Conservation (phyloP, 2,113 vertebrate genomes). For the Chloropsis hardwickii region DNA sequence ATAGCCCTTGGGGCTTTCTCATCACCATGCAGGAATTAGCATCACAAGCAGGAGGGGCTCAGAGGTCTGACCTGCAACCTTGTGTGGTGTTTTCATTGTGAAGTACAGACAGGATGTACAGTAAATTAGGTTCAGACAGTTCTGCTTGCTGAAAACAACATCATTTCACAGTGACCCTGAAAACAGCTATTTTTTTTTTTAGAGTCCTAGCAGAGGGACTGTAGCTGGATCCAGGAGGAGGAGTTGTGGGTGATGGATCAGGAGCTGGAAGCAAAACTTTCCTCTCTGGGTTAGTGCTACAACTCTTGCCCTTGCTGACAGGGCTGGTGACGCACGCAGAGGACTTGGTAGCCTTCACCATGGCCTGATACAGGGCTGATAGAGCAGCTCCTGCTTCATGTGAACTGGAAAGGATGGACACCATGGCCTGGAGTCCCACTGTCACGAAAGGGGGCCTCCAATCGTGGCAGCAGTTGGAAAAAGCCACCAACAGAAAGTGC, state of each 20-base stretch:
- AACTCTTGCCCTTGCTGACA: neutral
- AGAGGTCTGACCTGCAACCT: neutral
- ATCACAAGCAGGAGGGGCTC: neutral
- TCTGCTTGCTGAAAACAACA: slow-evolving; percentile 18
- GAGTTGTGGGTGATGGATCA: neutral
- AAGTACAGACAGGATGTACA: neutral
- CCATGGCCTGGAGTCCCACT: neutral
- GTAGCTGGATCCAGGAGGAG: neutral
- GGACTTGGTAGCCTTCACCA: neutral
- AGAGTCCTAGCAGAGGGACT: neutral
- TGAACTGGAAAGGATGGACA: neutral
- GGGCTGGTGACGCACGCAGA: neutral
- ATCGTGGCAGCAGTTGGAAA: neutral
- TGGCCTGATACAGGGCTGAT: neutral
- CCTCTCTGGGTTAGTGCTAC: neutral
- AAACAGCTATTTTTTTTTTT: neutral
- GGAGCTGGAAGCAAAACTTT: neutral
- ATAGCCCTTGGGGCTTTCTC: neutral
- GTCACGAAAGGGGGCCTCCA: neutral
- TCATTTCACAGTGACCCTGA: slow-evolving; percentile 34
- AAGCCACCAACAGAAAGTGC: neutral
- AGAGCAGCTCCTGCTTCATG: neutral
- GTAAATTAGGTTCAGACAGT: slow-evolving; percentile 27
- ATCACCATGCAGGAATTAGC: neutral
- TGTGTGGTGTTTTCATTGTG: slow-evolving; percentile 12